These are phyloP conservation scores for Drosophila micromelanica DNA, from an alignment of 1,140 invertebrate species.

Conservation along the genomic window DNA sequence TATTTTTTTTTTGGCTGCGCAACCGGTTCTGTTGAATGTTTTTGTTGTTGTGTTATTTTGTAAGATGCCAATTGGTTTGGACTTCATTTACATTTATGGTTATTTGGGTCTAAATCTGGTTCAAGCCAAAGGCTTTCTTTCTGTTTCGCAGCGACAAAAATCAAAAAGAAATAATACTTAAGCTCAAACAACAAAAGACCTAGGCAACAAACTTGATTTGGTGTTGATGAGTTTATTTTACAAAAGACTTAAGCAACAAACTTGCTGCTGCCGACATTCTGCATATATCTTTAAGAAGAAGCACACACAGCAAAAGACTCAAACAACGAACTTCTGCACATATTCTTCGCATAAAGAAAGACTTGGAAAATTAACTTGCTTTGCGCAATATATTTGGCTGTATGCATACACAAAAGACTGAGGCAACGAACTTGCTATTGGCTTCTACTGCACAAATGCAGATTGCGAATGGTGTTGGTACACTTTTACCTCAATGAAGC, in stretches of 20 bases:
- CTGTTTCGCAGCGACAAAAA: conserved; percentile 21
- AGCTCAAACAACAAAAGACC: conserved; percentile 42
- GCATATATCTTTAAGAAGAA: no score
- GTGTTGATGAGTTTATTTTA: not conserved
- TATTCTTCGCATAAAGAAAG: not conserved
- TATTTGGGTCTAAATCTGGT: conserved; percentile 12
- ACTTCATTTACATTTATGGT: conserved; percentile 22
- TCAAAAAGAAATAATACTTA: not conserved
- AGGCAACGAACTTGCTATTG: conserved; percentile 27
- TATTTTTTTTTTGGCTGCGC: not conserved
- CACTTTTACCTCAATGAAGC: not conserved
- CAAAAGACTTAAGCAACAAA: conserved; percentile 54
- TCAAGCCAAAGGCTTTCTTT: conserved; percentile 37
- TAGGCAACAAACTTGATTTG: conserved; percentile 50
- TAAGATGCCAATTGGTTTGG: conserved; percentile 23
- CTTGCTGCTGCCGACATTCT: conserved; percentile 7
- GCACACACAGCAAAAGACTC: no score
- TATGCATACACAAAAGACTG: conserved; percentile 23
- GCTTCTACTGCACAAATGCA: conserved; percentile 1
- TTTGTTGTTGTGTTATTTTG: conserved; percentile 27
- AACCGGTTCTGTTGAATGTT: conserved; percentile 51
- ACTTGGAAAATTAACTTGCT: conserved; percentile 56
- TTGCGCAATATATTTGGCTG: no score
- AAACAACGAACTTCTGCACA: no score
- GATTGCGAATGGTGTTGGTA: not conserved